Base-by-base conservation (phyloP, 2,797 vertebrate genomes). In the Poeciliopsis paucimaculata region DNA sequence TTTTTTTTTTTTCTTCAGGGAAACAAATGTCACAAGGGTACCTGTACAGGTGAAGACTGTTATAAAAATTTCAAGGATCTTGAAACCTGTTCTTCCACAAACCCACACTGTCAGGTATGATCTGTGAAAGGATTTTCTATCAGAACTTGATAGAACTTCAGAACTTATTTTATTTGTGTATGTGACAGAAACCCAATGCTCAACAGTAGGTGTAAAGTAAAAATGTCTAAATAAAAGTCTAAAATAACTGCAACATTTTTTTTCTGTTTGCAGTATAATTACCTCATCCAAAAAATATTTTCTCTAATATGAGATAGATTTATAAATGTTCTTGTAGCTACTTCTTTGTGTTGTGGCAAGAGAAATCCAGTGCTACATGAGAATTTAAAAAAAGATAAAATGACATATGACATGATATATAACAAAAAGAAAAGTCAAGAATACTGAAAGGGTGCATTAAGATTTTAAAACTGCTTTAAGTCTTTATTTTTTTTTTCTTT, bases 21-120 rank as follows among this genome's bases (percentile, higher is more conserved):
- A 23, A 97, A 96, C 36, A 95, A 93, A 90, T 97, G 97, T 39
- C 68, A 87, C 46, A 51, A 18, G 0, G 93, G 96, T 34, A 91
- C 45, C 75, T 97, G 97, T 77, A 88, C 23, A 0, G 93, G 90
- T 7, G 1, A 86, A 0, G 75, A 70, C 0, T 98, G 96, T 88
- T 97, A 96, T 92, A 95, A 77, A 85, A 5, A 3, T 3, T 93
- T 93, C 46, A 82, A 72, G 84, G 87, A 11, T 0, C 0, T 2
- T 9, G 39, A 43, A 80, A 79, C 0, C 0, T 89, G 81, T 94
- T 89, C 88, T 18, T 23, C 77, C 47, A 85, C 4, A 90, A 87
- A 93, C 2, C 77, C 86, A 39, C 96, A 96, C 87, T 97, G 96
- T 47, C 94, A 97, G 94, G 96, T 97, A 91, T 15, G 86, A 85